Evolutionary conservation across 2,888 invertebrate genomes (phyloP).

Genomic region (Candidula unifasciata): DNA sequence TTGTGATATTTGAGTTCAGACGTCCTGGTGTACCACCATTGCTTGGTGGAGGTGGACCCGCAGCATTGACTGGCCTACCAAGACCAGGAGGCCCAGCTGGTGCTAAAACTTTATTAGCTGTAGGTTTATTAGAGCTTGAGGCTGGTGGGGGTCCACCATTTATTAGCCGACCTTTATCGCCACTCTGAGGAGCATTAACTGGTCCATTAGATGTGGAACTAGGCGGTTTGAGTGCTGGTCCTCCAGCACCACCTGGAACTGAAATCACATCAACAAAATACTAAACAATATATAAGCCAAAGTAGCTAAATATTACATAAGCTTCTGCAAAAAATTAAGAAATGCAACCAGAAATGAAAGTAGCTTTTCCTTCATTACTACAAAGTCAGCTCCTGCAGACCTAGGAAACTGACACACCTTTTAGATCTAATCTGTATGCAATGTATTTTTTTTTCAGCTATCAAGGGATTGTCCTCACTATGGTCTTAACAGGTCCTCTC

Average conservation of each 20-base stretch:
- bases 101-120: slow-evolving; percentile 41
- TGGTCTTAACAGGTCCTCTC: too few species aligned
- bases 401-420: too few species aligned
- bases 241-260: slow-evolving; percentile 51
- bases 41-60: slow-evolving; percentile 69
- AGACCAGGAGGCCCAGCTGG: slow-evolving; percentile 51
- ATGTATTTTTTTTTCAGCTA: too few species aligned
- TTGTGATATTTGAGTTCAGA: slow-evolving; percentile 59
- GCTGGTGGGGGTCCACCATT: slow-evolving; percentile 72
- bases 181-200: background rate
- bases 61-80: slow-evolving; percentile 15
- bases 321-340: too few species aligned
- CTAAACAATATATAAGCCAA: too few species aligned
- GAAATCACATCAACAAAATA: background rate
- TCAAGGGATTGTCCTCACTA: too few species aligned
- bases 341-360: too few species aligned
- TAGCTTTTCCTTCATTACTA: too few species aligned
- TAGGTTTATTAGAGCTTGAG: slow-evolving; percentile 71
- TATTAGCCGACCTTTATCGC: slow-evolving; percentile 69
- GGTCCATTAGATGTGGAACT: slow-evolving; percentile 57
- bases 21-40: slow-evolving; percentile 54
- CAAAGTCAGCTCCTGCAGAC: too few species aligned
- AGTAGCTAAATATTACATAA: too few species aligned
- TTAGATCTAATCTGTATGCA: too few species aligned
- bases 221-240: slow-evolving; percentile 56